Evolutionary conservation across 2,797 vertebrate species (phyloP).

Genomic region (Poeciliopsis gracilis): DNA sequence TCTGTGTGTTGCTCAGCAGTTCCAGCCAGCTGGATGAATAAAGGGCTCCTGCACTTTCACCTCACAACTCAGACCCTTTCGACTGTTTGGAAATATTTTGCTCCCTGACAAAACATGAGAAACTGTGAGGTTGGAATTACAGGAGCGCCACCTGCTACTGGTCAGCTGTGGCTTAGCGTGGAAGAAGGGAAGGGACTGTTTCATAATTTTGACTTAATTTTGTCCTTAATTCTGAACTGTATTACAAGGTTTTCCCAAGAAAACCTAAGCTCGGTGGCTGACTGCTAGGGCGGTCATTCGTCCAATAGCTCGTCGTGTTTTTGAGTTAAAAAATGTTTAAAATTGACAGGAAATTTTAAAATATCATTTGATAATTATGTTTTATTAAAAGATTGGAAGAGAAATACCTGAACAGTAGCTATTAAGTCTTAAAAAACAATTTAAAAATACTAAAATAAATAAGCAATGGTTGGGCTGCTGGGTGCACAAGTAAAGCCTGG

Average conservation of each 20-base stretch:
- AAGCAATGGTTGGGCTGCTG: too few species aligned
- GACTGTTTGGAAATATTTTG: not conserved
- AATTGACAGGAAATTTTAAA: too few species aligned
- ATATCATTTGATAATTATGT: too few species aligned
- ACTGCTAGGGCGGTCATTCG: too few species aligned
- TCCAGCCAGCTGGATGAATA: not conserved
- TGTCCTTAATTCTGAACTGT: not conserved
- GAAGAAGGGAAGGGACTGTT: not conserved
- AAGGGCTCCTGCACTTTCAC: not conserved
- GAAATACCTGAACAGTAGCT: too few species aligned
- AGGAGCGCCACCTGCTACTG: not conserved
- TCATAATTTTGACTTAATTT: not conserved
- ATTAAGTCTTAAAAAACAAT: too few species aligned
- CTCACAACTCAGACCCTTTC: not conserved
- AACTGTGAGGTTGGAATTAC: not conserved
- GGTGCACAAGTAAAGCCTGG: too few species aligned
- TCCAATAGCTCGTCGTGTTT: too few species aligned
- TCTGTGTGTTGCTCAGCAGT: not conserved
- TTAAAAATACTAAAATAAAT: too few species aligned
- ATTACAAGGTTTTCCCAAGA: not conserved
- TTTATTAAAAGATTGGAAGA: too few species aligned
- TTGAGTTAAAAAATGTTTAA: too few species aligned
- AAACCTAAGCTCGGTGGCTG: too few species aligned
- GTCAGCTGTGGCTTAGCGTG: not conserved
- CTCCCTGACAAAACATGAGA: not conserved